phyloP scores from a whole-genome alignment of 2,888 invertebrate genomes.

The Torymus tubicola region DNA sequence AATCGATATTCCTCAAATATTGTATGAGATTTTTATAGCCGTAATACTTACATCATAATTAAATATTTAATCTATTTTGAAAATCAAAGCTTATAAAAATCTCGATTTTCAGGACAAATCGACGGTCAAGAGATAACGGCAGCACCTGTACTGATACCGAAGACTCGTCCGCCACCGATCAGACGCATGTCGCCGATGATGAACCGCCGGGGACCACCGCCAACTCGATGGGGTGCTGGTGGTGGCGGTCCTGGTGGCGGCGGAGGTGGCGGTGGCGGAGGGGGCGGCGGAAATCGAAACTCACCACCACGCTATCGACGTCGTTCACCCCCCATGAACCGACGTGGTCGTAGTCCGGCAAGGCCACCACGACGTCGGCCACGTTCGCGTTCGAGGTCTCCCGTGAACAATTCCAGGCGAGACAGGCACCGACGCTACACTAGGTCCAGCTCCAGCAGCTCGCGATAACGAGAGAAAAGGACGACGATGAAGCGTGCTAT shows the following conservation, averaged over 20 bases:
- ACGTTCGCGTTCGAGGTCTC: conserved; percentile 79
- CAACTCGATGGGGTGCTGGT: conserved; percentile 77
- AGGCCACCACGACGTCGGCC: conserved; percentile 80
- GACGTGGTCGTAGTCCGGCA: conserved; percentile 79
- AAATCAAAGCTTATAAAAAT: neutral
- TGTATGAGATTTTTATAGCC: too few relatives aligned
- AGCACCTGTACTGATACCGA: conserved; percentile 88
- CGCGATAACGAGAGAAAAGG: conserved; percentile 77
- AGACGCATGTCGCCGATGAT: conserved; percentile 73
- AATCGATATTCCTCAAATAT: too few relatives aligned
- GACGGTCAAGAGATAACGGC: conserved; percentile 97
- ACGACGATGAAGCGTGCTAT: neutral
- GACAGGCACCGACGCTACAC: conserved; percentile 83
- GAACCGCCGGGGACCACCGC: conserved; percentile 78
- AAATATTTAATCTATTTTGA: neutral
- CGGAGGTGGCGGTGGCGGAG: conserved; percentile 78
- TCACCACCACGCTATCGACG: conserved; percentile 75
- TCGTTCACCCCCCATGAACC: conserved; percentile 76
- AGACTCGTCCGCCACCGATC: conserved; percentile 81
- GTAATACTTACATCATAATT: too few relatives aligned
- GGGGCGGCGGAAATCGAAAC: conserved; percentile 77
- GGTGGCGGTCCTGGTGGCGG: conserved; percentile 76
- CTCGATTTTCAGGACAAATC: conserved; percentile 84
- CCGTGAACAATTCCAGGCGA: conserved; percentile 76
- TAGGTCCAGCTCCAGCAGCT: conserved; percentile 86